phyloP scores from a whole-genome alignment of 2,888 invertebrate genomes.

The Apomyelois bistriatella region DNA sequence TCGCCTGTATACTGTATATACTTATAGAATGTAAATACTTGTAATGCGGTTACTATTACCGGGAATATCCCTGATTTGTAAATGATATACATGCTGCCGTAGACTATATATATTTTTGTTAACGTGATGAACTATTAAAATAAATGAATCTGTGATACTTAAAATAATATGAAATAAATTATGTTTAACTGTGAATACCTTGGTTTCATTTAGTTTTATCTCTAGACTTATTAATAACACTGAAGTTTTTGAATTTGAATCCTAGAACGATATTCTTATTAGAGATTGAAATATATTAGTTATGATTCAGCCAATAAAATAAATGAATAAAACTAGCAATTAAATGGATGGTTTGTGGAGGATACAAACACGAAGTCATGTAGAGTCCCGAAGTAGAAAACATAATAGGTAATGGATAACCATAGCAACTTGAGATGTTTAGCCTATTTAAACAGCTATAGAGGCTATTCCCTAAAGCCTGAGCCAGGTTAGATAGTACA shows the following conservation, averaged over 20 bases:
- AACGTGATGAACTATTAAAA: conserved; percentile 77
- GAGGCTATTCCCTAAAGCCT: no score
- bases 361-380: no score
- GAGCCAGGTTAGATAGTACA: no score
- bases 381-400: no score
- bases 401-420: no score
- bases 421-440: no score
- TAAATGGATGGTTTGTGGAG: no score
- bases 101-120: conserved; percentile 78
- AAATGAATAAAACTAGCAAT: no score
- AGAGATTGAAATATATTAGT: no score
- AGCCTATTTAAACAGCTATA: no score
- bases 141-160: conserved; percentile 80
- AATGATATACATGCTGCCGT: conserved; percentile 57
- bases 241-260: background rate
- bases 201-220: conserved; percentile 36
- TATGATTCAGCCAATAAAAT: no score
- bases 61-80: conserved; percentile 52
- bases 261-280: no score
- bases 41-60: conserved; percentile 40
- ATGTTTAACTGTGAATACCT: conserved; percentile 74
- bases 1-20: conserved; percentile 67
- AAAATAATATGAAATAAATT: conserved; percentile 79
- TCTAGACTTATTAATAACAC: background rate
- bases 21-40: conserved; percentile 64